Evolutionary conservation across 1,140 invertebrate genomes (phyloP), one percentile per base, ranked within the genome.

Genomic region (Archivesica marissinica): DNA sequence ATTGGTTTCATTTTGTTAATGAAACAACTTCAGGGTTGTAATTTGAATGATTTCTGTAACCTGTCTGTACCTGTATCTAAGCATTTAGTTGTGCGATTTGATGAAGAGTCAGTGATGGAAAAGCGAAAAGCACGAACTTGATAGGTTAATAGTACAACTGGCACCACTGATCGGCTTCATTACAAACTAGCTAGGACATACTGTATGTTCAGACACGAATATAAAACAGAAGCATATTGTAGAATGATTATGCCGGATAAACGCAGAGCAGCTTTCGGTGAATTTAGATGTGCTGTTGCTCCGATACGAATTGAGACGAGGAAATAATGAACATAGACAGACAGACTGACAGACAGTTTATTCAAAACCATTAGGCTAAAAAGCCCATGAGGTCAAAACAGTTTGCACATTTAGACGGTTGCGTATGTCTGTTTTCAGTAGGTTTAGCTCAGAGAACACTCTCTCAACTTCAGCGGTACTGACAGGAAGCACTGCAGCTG

Each of bases 271-370:
- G 59, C 82, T 33, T 66, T 85, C 41, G 82, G 72, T 0, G 77
- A 85, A 68, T 85, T 85, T 50, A 64, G 72, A 41, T 85, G 54
- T 77, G 74, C 56, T 7, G 59, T 85, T 30, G 82, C 82, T 13
- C 82, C 82, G 2, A 28, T 85, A 30, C 23, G 47, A 25, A 41
- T 85, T 15, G 72, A 66, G 52, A 85, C 74, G 2, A 74, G 82
- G 1, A 44, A 74, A 39, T 85, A 77, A n/a, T n/a, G n/a, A n/a
- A n/a, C n/a, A n/a, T n/a, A n/a, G n/a, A n/a, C n/a, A n/a, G n/a
- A n/a, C n/a, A n/a, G n/a, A n/a, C n/a, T n/a, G n/a, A n/a, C n/a
- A n/a, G n/a, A n/a, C n/a, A n/a, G n/a, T n/a, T n/a, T n/a, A n/a
- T n/a, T n/a, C n/a, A n/a, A n/a, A n/a, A n/a, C n/a, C n/a, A n/a